Conservation (phyloP, 2,113 vertebrate genomes). For the Crocuta crocuta region DNA sequence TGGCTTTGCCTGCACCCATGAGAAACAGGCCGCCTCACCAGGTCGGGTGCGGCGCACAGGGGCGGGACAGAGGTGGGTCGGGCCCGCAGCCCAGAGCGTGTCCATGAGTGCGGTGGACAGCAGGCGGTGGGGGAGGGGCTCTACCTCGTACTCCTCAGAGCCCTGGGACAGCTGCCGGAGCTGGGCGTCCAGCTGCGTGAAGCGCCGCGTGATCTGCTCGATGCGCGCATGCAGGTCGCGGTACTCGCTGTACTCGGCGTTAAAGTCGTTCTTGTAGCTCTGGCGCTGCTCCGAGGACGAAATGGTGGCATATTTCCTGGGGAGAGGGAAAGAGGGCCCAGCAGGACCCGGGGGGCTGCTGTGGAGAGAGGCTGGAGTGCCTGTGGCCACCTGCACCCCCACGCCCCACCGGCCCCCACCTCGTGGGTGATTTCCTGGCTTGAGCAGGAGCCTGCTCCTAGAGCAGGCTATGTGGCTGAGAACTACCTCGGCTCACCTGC, state of each 20-base stretch:
- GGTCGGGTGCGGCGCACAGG: not conserved
- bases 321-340: not conserved
- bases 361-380: not conserved
- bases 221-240: constrained; percentile 95
- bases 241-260: constrained; percentile 96
- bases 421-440: not conserved
- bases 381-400: rapidly evolving
- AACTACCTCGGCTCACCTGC: not conserved
- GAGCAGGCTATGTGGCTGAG: not conserved
- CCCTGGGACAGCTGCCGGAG: constrained; percentile 95
- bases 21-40: not conserved
- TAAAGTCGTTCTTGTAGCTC: constrained; percentile 98
- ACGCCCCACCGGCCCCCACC: not conserved
- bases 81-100: too few relatives aligned
- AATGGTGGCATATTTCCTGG: constrained; percentile 95
- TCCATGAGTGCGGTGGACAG: rapidly evolving
- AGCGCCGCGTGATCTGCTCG: constrained; percentile 95
- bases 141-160: constrained; percentile 97
- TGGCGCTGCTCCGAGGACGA: constrained; percentile 96
- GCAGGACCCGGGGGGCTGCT: not conserved
- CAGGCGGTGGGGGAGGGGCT: rapidly evolving
- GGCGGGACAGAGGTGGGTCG: not conserved
- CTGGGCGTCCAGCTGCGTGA: constrained; percentile 95
- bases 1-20: not conserved
- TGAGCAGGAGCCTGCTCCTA: not conserved